phyloP scores from a whole-genome alignment of 2,797 vertebrate species.

The Notolabrus celidotus region DNA sequence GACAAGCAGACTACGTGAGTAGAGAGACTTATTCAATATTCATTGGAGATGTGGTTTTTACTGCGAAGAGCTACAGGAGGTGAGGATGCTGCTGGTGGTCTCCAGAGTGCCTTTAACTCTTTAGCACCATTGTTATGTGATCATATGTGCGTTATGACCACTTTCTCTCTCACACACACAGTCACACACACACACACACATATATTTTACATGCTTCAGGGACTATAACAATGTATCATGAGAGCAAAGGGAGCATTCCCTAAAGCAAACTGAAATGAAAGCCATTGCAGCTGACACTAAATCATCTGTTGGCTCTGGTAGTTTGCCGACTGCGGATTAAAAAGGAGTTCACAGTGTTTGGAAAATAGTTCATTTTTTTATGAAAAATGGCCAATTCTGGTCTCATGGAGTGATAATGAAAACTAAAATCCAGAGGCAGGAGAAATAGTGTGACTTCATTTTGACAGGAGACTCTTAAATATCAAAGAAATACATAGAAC shows the following conservation, averaged over 20 bases:
- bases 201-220: constrained; percentile 30
- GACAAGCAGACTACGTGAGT: constrained; percentile 4
- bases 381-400: constrained; percentile 24
- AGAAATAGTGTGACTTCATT: constrained; percentile 17
- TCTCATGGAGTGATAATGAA: not conserved
- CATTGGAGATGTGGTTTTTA: constrained; percentile 27
- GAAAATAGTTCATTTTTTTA: constrained; percentile 19
- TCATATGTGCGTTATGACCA: constrained; percentile 29
- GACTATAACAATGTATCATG: constrained; percentile 59
- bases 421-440: not conserved
- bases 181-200: constrained; percentile 8
- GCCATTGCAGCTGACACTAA: constrained; percentile 47
- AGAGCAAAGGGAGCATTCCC: constrained; percentile 59
- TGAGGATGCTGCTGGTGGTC: constrained; percentile 17
- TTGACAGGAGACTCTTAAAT: constrained; percentile 1
- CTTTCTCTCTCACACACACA: not conserved
- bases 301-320: constrained; percentile 48
- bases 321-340: constrained; percentile 19
- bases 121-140: constrained; percentile 43
- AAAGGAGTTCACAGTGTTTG: constrained; percentile 6
- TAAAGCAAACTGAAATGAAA: constrained; percentile 67
- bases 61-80: constrained; percentile 8
- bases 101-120: constrained; percentile 32
- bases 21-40: constrained; percentile 30
- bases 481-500: too few species aligned